Evolutionary conservation across 2,113 vertebrate species (phyloP).

Genomic region (Colaptes auratus): DNA sequence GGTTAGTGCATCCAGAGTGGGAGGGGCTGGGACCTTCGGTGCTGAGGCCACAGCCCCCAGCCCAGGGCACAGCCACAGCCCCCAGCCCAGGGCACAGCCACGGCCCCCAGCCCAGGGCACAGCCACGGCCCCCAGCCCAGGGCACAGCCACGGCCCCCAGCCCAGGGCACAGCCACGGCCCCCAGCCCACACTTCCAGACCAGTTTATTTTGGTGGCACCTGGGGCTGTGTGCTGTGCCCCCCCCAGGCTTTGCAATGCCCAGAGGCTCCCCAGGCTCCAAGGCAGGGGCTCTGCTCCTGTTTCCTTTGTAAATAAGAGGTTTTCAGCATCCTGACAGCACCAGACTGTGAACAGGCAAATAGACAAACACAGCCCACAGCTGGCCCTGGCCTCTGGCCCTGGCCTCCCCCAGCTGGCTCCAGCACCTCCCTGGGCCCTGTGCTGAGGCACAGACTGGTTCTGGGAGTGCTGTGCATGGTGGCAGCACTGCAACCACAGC

Average conservation of each 20-base stretch:
- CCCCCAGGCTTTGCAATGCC: neutral
- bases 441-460: neutral
- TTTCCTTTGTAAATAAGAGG: slow-evolving; percentile 12
- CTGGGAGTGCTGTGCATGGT: neutral
- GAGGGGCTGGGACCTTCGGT: neutral
- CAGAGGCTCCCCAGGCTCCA: neutral
- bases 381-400: neutral
- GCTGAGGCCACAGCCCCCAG: rapidly evolving
- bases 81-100: too few species aligned
- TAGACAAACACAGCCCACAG: too few species aligned
- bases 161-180: too few species aligned
- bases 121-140: neutral
- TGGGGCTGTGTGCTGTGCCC: neutral
- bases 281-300: neutral
- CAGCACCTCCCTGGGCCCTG: neutral
- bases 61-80: neutral
- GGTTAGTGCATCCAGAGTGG: neutral
- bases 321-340: neutral
- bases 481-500: neutral
- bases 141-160: neutral
- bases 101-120: too few species aligned
- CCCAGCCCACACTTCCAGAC: neutral
- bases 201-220: neutral
- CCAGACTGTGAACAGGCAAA: neutral
- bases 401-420: neutral